phyloP scores from a whole-genome alignment of 2,888 invertebrate species.

The Melieria omissa region DNA sequence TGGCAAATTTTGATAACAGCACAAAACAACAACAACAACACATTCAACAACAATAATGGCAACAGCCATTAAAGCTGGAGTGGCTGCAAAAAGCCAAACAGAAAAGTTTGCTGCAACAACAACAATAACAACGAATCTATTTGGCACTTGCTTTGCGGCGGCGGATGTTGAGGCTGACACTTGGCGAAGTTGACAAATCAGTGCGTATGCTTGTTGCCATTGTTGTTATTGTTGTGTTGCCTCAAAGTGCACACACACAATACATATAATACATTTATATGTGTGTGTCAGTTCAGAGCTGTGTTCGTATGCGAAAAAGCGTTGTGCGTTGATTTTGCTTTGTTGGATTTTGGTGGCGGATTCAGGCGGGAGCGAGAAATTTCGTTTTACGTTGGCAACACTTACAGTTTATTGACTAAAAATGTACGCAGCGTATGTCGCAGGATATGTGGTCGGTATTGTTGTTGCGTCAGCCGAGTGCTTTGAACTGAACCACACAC shows the following conservation, averaged over 20 bases:
- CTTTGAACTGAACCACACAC: too few relatives aligned
- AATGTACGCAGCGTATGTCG: too few relatives aligned
- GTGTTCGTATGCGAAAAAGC: neutral
- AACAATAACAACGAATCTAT: conserved; percentile 53
- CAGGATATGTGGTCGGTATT: too few relatives aligned
- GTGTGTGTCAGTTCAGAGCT: conserved; percentile 1
- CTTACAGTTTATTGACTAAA: too few relatives aligned
- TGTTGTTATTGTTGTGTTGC: neutral
- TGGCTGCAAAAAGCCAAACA: conserved; percentile 54
- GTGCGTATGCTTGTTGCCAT: conserved; percentile 47
- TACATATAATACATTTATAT: neutral
- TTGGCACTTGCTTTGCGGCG: conserved; percentile 48
- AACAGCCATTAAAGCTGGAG: too few relatives aligned
- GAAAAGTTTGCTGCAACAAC: conserved; percentile 54
- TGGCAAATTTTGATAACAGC: neutral
- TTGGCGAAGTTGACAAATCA: conserved; percentile 57
- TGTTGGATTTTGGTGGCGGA: neutral
- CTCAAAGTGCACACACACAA: neutral
- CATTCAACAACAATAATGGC: too few relatives aligned
- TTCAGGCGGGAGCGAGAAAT: too few relatives aligned
- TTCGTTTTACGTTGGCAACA: too few relatives aligned
- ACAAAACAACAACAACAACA: conserved; percentile 24
- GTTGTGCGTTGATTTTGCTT: neutral
- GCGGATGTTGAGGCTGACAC: neutral
- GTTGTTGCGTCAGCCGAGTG: too few relatives aligned